Conservation (phyloP, 2,797 vertebrate genomes). For the Microctenopoma steveboyesi region DNA sequence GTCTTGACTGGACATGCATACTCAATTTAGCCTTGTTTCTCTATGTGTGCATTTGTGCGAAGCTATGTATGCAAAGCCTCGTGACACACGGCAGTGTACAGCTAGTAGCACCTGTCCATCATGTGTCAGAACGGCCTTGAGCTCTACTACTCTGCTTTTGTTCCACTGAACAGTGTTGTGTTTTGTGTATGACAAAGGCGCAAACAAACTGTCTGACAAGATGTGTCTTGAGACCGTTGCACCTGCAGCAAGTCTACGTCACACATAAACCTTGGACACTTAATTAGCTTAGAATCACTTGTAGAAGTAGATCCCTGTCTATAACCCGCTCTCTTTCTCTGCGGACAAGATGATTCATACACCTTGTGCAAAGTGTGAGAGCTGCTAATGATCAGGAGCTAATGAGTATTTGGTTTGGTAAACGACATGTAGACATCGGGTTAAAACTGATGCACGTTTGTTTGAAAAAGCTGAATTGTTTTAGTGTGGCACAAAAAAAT, state of each 20-base stretch:
- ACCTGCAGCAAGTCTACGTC: neutral
- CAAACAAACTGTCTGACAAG: neutral
- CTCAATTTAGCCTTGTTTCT: conserved; percentile 2
- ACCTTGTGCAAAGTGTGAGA: neutral
- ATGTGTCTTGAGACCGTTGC: neutral
- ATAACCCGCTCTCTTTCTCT: no score
- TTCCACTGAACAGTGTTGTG: neutral
- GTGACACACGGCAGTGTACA: conserved; percentile 27
- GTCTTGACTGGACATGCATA: conserved; percentile 20
- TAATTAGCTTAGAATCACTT: neutral
- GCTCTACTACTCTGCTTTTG: neutral
- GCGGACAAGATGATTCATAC: neutral
- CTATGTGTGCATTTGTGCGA: neutral
- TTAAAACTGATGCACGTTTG: neutral
- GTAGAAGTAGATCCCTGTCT: neutral
- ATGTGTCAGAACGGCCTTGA: conserved; percentile 11
- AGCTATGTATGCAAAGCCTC: conserved; percentile 4
- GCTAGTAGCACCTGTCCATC: conserved; percentile 42
- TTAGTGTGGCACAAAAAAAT: no score
- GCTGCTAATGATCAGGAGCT: neutral
- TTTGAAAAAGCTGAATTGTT: no score
- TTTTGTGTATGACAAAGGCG: neutral
- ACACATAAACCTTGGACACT: no score
- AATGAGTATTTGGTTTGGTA: neutral
- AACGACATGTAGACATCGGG: neutral